Conservation (phyloP, 2,113 vertebrate species). For the Chaetodon auriga region DNA sequence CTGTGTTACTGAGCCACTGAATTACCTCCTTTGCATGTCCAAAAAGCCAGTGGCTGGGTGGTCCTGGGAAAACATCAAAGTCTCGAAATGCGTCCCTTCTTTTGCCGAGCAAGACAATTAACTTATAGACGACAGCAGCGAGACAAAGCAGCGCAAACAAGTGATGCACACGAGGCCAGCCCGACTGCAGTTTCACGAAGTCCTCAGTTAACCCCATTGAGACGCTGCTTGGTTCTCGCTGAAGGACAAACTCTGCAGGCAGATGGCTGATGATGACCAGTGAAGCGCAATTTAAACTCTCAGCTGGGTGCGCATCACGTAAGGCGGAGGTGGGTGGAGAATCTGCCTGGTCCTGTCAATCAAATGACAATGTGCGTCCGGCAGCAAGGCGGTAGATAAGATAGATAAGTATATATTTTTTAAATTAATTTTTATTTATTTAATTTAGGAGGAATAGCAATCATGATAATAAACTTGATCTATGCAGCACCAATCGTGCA, state of each 20-base stretch:
- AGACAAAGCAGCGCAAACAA: conserved; percentile 34
- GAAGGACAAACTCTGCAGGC: accelerated
- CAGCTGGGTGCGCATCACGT: too few species aligned
- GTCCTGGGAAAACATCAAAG: conserved; percentile 40
- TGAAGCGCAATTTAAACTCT: too few species aligned
- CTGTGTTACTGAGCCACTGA: too few species aligned
- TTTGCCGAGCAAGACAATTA: not conserved
- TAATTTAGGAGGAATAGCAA: too few species aligned
- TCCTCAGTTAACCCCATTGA: conserved; percentile 44
- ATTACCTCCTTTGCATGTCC: conserved; percentile 56
- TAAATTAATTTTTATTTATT: too few species aligned
- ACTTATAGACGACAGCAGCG: not conserved
- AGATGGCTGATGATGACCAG: not conserved
- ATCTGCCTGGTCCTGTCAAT: too few species aligned
- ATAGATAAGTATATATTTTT: too few species aligned
- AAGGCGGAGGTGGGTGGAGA: too few species aligned
- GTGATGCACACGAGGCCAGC: conserved; percentile 3
- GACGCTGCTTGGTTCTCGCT: accelerated
- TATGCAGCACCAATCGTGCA: too few species aligned
- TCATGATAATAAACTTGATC: too few species aligned
- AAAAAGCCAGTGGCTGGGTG: conserved; percentile 61
- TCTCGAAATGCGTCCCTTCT: not conserved
- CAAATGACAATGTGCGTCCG: too few species aligned
- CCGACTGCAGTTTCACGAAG: not conserved
- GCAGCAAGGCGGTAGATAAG: too few species aligned